Conservation (phyloP, 2,888 invertebrate genomes). For the Isoperla grammatica region DNA sequence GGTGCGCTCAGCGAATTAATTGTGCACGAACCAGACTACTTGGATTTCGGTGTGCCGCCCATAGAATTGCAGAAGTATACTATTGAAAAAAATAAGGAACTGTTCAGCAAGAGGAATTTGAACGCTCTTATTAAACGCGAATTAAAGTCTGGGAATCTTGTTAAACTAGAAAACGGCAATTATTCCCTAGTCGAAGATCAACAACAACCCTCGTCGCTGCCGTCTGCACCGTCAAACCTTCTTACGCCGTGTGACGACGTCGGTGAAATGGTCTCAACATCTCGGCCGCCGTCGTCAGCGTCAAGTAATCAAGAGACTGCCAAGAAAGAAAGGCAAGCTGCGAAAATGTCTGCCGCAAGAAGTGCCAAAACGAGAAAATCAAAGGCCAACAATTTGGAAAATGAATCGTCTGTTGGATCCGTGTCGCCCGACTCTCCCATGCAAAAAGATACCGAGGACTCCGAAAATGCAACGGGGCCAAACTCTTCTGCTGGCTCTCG, state of each 20-base stretch:
- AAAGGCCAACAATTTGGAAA: background rate
- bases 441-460: constrained; percentile 21
- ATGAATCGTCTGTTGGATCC: background rate
- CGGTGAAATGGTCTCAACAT: too few relatives aligned
- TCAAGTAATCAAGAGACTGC: too few relatives aligned
- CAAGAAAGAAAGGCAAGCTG: too few relatives aligned
- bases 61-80: constrained; percentile 60
- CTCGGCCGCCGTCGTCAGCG: too few relatives aligned
- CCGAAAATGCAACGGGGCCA: too few relatives aligned
- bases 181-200: constrained; percentile 47
- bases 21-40: constrained; percentile 63
- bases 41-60: constrained; percentile 66
- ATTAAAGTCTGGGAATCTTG: constrained; percentile 60
- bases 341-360: too few relatives aligned
- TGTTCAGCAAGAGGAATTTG: background rate
- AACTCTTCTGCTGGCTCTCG: constrained; percentile 27
- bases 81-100: constrained; percentile 50
- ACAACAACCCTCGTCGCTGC: too few relatives aligned
- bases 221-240: too few relatives aligned
- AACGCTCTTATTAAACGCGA: constrained; percentile 62
- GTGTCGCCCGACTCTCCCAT: constrained; percentile 20
- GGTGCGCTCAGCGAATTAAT: constrained; percentile 66
- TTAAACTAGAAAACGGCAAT: constrained; percentile 62
- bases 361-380: too few relatives aligned
- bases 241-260: too few relatives aligned